phyloP scores from a whole-genome alignment of 2,888 invertebrate genomes.

The Polyploca ridens region DNA sequence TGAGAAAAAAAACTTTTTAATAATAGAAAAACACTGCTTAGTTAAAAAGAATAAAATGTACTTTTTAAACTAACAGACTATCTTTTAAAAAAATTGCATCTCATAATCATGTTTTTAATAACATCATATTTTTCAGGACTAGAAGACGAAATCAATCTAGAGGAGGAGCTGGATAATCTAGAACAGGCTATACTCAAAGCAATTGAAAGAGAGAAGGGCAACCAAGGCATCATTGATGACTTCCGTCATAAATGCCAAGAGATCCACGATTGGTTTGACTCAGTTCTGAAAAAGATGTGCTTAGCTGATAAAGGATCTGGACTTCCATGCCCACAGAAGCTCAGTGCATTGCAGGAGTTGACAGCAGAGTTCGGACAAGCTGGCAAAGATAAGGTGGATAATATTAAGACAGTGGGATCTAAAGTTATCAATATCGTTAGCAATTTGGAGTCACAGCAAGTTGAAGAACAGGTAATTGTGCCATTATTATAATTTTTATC shows the following conservation, averaged over 20 bases:
- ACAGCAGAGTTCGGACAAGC: constrained; percentile 89
- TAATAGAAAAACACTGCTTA: background rate
- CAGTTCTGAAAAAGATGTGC: constrained; percentile 91
- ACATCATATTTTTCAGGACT: constrained; percentile 61
- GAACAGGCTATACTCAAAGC: constrained; percentile 89
- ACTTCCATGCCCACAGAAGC: constrained; percentile 91
- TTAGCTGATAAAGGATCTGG: constrained; percentile 93
- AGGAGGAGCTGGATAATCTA: constrained; percentile 88
- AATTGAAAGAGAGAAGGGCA: constrained; percentile 90
- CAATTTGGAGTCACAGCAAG: constrained; percentile 95
- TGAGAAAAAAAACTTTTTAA: too few relatives aligned
- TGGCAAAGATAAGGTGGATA: constrained; percentile 89
- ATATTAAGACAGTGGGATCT: constrained; percentile 88
- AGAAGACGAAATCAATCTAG: constrained; percentile 88
- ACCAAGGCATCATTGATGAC: constrained; percentile 90
- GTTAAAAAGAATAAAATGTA: too few relatives aligned
- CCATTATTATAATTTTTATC: background rate
- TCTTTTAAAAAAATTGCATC: background rate
- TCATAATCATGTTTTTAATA: constrained; percentile 8
- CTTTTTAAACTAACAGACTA: too few relatives aligned
- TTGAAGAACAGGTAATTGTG: constrained; percentile 90
- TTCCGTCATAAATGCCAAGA: constrained; percentile 90
- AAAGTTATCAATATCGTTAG: constrained; percentile 92
- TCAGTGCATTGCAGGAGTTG: constrained; percentile 89
- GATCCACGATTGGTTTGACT: constrained; percentile 93